Evolutionary conservation across 1,140 invertebrate genomes (phyloP).

Genomic region (Gonioctena quinquepunctata): DNA sequence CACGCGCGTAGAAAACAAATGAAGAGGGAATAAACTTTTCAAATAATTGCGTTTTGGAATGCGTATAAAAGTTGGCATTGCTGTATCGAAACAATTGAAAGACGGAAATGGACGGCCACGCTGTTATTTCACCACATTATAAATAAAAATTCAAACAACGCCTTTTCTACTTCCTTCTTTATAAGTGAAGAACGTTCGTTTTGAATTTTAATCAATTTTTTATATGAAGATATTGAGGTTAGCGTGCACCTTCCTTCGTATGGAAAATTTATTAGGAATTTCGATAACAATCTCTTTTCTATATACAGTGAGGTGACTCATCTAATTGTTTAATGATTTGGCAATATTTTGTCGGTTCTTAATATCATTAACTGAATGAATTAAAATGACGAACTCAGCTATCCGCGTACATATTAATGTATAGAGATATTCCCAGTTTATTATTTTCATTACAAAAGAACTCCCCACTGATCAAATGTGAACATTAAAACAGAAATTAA

Average conservation of each 20-base stretch:
- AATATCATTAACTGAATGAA: too few species aligned
- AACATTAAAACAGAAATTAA: too few species aligned
- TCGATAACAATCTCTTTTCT: conserved; percentile 18
- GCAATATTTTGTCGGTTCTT: too few species aligned
- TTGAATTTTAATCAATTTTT: conserved; percentile 8
- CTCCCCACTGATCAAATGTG: too few species aligned
- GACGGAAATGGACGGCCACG: conserved; percentile 19
- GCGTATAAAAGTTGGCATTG: conserved; percentile 24
- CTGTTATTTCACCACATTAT: conserved; percentile 20
- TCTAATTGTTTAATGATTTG: background rate
- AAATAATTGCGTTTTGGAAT: conserved; percentile 24
- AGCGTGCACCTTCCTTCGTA: background rate
- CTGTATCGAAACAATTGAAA: conserved; percentile 19
- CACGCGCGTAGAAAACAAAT: conserved; percentile 15
- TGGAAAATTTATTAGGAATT: conserved; percentile 18
- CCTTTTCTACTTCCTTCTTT: conserved; percentile 21
- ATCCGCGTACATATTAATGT: too few species aligned
- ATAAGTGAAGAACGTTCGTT: background rate
- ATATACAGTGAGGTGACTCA: background rate
- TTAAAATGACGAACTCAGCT: too few species aligned
- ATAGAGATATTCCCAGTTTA: too few species aligned
- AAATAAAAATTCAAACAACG: conserved; percentile 20
- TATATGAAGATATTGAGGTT: conserved; percentile 23
- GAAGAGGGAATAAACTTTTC: conserved; percentile 14
- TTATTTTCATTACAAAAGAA: too few species aligned